Evolutionary conservation across 2,113 vertebrate species (phyloP).

Genomic region (Sinocyclocheilus anshuiensis): DNA sequence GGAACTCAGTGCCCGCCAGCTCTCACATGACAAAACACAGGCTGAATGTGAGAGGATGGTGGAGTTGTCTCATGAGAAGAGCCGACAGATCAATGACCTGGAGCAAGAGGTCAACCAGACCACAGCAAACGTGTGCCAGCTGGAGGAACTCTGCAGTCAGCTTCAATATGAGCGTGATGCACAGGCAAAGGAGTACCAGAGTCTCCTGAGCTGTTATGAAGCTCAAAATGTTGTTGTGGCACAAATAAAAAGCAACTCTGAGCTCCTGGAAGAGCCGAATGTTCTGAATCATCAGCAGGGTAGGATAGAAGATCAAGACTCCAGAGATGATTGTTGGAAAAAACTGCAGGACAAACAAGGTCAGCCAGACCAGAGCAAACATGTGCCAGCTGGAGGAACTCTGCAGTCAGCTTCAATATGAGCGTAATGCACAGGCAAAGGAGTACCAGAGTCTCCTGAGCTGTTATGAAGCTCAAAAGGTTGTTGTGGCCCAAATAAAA

Average conservation of each 20-base stretch:
- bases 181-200: constrained; percentile 66
- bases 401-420: too few relatives aligned
- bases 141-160: constrained; percentile 63
- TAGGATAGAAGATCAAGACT: constrained; percentile 57
- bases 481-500: too few relatives aligned
- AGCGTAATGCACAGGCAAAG: too few relatives aligned
- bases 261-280: constrained; percentile 48
- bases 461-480: too few relatives aligned
- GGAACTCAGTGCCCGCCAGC: constrained; percentile 36
- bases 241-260: too few relatives aligned
- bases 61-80: constrained; percentile 77
- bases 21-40: constrained; percentile 59
- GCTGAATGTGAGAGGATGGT: constrained; percentile 77
- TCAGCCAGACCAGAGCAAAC: too few relatives aligned
- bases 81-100: constrained; percentile 71
- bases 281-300: constrained; percentile 63
- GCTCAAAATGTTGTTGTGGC: too few relatives aligned
- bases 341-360: too few relatives aligned
- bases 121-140: constrained; percentile 57
- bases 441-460: too few relatives aligned
- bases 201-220: too few relatives aligned
- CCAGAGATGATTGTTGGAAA: too few relatives aligned
- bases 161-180: constrained; percentile 66
- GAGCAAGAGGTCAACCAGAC: constrained; percentile 67
- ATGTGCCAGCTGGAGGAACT: too few relatives aligned